Evolutionary conservation across 2,113 vertebrate species (phyloP).

Genomic region (Agapornis roseicollis): DNA sequence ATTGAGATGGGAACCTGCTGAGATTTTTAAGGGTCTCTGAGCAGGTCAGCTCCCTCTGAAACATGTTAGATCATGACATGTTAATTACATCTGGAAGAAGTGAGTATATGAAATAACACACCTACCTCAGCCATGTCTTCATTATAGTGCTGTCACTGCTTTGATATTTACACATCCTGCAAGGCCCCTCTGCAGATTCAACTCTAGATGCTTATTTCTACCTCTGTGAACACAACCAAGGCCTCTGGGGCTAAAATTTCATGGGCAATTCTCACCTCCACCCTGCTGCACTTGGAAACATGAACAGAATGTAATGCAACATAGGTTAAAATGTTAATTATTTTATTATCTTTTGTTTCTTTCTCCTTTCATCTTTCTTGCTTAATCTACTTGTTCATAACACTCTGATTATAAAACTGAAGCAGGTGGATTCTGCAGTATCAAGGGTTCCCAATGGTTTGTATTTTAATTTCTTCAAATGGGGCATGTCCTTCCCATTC

Average conservation of each 20-base stretch:
- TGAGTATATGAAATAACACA: background rate
- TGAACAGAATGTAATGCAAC: background rate
- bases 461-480: background rate
- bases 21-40: background rate
- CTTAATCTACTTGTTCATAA: no score
- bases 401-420: background rate
- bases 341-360: background rate
- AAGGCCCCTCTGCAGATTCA: background rate
- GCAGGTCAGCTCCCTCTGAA: background rate
- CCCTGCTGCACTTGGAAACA: background rate
- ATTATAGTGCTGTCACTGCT: background rate
- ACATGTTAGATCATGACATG: background rate
- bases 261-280: background rate
- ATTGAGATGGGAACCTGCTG: background rate
- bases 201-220: background rate
- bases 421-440: background rate
- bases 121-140: background rate
- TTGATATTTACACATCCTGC: background rate
- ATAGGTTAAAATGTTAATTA: background rate
- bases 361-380: background rate
- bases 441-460: background rate
- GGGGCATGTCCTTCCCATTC: background rate
- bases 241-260: background rate
- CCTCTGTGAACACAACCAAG: background rate
- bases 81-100: background rate